Percentiles rank a stretch among this genome's conserved stretches.
Evolutionary conservation across 2,888 invertebrate species (phyloP).

Genomic region (Drosophila greeni): DNA sequence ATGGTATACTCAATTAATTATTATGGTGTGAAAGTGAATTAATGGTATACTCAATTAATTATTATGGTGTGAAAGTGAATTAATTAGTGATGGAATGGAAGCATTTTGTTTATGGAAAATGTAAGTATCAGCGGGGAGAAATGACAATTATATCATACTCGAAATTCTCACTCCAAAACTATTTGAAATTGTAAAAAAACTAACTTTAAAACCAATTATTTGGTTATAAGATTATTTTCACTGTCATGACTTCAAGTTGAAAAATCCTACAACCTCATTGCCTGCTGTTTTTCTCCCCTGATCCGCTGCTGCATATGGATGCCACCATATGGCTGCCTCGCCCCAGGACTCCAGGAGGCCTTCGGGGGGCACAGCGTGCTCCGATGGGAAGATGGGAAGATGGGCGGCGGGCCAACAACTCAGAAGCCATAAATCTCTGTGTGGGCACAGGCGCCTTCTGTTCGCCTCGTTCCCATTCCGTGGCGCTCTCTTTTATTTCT

Average conservation of each 20-base stretch:
- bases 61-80: background rate
- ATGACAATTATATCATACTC: background rate
- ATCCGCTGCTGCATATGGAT: slow-evolving; percentile 5
- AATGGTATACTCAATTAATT: background rate
- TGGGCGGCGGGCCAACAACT: slow-evolving; percentile 25
- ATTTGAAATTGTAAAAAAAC: too few relatives aligned
- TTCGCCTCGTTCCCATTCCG: slow-evolving; percentile 12
- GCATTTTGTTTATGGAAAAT: background rate
- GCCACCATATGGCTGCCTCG: slow-evolving; percentile 19
- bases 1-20: background rate
- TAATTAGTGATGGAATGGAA: background rate
- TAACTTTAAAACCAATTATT: background rate
- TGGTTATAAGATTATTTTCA: too few relatives aligned
- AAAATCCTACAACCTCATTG: background rate
- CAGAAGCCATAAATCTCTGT: slow-evolving; percentile 36
- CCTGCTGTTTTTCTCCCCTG: background rate
- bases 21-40: too few relatives aligned
- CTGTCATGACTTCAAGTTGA: background rate
- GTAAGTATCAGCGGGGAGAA: background rate
- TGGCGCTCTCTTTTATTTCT: background rate
- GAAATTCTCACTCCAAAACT: background rate
- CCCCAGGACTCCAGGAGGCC: slow-evolving; percentile 17
- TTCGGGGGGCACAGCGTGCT: slow-evolving; percentile 17
- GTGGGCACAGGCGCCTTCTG: slow-evolving; percentile 31
- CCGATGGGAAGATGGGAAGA: background rate